Evolutionary conservation across 2,797 vertebrate species (phyloP), one percentile per base, ranked within the genome.

Genomic region (Poliocrania exsul): DNA sequence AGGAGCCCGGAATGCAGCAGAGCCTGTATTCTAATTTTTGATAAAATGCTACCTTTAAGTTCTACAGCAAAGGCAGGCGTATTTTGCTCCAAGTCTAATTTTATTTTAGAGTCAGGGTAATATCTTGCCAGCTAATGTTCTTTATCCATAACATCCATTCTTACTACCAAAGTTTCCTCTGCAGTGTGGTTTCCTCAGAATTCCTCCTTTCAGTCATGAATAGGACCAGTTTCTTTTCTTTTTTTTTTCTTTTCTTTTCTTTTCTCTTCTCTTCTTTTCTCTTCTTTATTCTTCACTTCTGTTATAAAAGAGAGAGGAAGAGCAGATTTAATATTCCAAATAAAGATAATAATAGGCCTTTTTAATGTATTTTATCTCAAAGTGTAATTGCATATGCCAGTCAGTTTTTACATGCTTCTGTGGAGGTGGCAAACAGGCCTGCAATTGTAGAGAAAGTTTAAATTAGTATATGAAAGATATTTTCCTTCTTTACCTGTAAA

Each of bases 61-160:
- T 88, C 1, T 3, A 25, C 2, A 58, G 51, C 54, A 74, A 94
- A 77, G 24, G 17, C 6, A 10, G 8, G 14, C 61, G 50, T 31
- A 28, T 89, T 93, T 92, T 75, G 70, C 35, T 65, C 50, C n/a
- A 49, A 84, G 19, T n/a, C 26, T 82, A 83, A 91, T 92, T 88
- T 89, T 88, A 7, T 75, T 86, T 89, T 94, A 72, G n/a, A 92
- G 71, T 20, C 56, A 61, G 50, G 20, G 29, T 54, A 74, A 81
- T 66, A 61, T 90, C 47, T 93, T 31, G 13, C 17, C 78, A 57
- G 57, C 83, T 82, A 24, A 25, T 73, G 28, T 51, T 57, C 37
- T 69, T 91, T 73, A 50, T 50, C 53, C 25, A 66, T 1, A 0
- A 51, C 73, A 64, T 87, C 82, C 40, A 35, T 40, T 93, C 19